These are phyloP conservation scores for Heterohyrax brucei DNA, from an alignment of 2,797 vertebrate genomes.

Conservation along the genomic window DNA sequence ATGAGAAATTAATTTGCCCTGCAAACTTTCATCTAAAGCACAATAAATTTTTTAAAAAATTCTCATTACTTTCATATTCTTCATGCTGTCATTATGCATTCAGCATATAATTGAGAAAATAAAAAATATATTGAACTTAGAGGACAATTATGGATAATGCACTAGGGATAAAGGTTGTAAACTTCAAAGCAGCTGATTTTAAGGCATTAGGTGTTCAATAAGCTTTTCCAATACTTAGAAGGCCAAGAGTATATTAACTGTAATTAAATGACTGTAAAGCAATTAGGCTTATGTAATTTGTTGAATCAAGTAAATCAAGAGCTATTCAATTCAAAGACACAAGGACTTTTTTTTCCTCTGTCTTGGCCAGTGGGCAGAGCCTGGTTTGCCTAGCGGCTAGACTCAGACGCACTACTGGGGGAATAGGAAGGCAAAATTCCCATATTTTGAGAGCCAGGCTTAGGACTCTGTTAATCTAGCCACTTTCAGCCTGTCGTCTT, in stretches of 20 bases:
- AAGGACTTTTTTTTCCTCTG: no score
- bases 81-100: background rate
- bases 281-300: background rate
- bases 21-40: no score
- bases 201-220: slow-evolving; percentile 22
- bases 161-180: background rate
- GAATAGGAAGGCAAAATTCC: no score
- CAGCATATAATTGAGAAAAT: slow-evolving; percentile 3
- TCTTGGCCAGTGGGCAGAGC: no score
- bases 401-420: no score
- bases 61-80: background rate
- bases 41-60: background rate
- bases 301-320: slow-evolving; percentile 46
- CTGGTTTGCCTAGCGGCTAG: no score
- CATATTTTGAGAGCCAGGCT: no score
- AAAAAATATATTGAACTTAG: background rate
- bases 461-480: no score
- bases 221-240: slow-evolving; percentile 29
- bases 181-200: background rate
- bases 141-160: slow-evolving; percentile 5
- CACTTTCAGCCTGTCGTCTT: no score
- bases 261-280: slow-evolving; percentile 53
- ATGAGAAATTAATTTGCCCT: no score
- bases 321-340: background rate
- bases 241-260: background rate